phyloP scores from a whole-genome alignment of 2,113 vertebrate species.

The Actenoides lindsayi region DNA sequence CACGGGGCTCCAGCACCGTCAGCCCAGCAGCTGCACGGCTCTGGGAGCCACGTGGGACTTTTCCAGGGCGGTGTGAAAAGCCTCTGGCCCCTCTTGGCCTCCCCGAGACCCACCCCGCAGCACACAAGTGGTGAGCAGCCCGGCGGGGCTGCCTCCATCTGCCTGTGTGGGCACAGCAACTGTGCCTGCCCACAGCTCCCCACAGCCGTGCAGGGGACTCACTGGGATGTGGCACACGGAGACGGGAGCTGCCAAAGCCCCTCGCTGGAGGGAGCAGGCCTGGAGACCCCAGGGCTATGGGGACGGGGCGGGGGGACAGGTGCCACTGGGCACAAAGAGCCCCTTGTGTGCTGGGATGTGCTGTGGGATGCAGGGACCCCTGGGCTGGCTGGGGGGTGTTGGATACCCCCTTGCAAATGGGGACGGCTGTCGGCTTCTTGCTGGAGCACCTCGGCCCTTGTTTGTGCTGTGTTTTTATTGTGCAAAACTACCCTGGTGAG shows the following conservation, averaged over 20 bases:
- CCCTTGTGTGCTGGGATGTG: slow-evolving; percentile 41
- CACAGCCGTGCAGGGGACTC: not conserved
- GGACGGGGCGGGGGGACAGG: slow-evolving; percentile 49
- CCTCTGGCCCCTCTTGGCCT: not conserved
- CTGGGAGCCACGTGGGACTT: not conserved
- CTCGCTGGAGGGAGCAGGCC: slow-evolving; percentile 6
- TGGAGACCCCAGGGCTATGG: slow-evolving; percentile 8
- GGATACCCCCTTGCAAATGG: not conserved
- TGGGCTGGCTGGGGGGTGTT: not conserved
- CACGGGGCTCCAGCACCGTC: fast-evolving
- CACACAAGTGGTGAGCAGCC: not conserved
- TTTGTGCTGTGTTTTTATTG: not conserved
- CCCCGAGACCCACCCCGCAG: not conserved
- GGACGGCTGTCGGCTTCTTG: not conserved
- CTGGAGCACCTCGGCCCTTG: not conserved
- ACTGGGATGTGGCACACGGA: slow-evolving; percentile 21
- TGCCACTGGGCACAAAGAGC: slow-evolving; percentile 71
- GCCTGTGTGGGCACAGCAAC: not conserved
- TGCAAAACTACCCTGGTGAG: fast-evolving
- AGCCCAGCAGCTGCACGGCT: not conserved
- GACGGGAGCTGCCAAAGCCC: slow-evolving; percentile 35
- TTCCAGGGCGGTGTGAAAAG: not conserved
- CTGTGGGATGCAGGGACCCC: not conserved
- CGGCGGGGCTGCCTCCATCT: not conserved
- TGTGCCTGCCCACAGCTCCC: slow-evolving; percentile 1